Evolutionary conservation across 2,888 invertebrate species (phyloP).

Genomic region (Bellardia pandia): DNA sequence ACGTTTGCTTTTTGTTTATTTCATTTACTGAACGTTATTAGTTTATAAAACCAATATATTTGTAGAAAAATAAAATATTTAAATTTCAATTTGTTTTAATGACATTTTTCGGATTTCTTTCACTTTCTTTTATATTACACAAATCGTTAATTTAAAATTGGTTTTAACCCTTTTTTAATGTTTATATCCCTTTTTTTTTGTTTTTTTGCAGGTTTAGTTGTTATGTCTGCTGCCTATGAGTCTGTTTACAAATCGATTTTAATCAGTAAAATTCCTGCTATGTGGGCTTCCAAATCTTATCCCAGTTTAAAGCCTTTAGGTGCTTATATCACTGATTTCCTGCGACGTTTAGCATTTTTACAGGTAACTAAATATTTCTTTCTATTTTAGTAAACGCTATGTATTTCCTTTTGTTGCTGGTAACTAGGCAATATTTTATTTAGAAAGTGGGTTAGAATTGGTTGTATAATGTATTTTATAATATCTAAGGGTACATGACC

Average conservation of each 20-base stretch:
- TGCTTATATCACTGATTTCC: constrained; percentile 93
- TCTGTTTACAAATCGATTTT: constrained; percentile 93
- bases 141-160: background rate
- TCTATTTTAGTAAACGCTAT: background rate
- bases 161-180: constrained; percentile 30
- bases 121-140: background rate
- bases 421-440: constrained; percentile 64
- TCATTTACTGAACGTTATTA: background rate
- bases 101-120: constrained; percentile 30
- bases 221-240: constrained; percentile 93
- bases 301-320: constrained; percentile 96
- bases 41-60: constrained; percentile 10
- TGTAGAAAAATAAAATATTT: constrained; percentile 45
- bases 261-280: constrained; percentile 91
- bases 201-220: constrained; percentile 88
- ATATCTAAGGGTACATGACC: constrained; percentile 1
- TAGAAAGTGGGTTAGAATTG: constrained; percentile 58
- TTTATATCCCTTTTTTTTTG: constrained; percentile 16
- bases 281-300: constrained; percentile 95
- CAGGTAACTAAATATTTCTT: constrained; percentile 86
- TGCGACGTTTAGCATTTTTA: constrained; percentile 92
- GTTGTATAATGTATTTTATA: constrained; percentile 13
- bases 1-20: constrained; percentile 31
- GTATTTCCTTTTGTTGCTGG: constrained; percentile 19
- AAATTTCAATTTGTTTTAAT: constrained; percentile 61